Base-by-base conservation (phyloP, 2,797 vertebrate genomes). In the Tapera naevia region DNA sequence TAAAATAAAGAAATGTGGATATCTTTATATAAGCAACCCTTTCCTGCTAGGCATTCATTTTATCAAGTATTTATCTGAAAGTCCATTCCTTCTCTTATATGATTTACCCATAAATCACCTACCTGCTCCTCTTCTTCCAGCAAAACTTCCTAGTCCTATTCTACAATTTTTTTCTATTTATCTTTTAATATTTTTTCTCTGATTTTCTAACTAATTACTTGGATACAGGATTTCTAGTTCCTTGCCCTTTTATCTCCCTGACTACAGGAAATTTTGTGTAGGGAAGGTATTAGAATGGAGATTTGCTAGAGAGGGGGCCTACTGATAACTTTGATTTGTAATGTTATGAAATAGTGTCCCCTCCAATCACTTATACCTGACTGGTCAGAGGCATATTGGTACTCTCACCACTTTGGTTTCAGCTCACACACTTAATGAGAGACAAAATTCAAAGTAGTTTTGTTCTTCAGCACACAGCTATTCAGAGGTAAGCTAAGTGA, bases 1-100 rank as follows among this genome's bases (percentile, higher is more conserved):
- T 75, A 74, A 88, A 91, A 88, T 72, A 78, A 80, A 86, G n/a
- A 76, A 53, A 16, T 2, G 1, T 30, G 25, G 57, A 28, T 19
- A 48, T 89, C 45, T 60, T 86, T 70, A 71, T 54, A 57, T 71
- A 78, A 87, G 56, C 57, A 89, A 70, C 84, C 17, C 35, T 78
- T 78, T 88, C 32, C 24, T 83, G 57, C n/a, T 96, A 93, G 84
- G n/a, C 84, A 93, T 95, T 91, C 45, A 58, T 72, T 46, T 33
- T 35, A 78, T 39, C 45, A 95, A 97, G 94, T 80, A 74, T 95
- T 95, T 90, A 89, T 94, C 51, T 88, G 53, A 70, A 89, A 61
- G 27, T 71, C 48, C 17, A 54, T 79, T 91, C 41, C 53, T 94
- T 83, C 80, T 66, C 48, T 43, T 51, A 60, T 81, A 48, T 76